Evolutionary conservation across 2,113 vertebrate genomes (phyloP).

Genomic region (Octodon degus): DNA sequence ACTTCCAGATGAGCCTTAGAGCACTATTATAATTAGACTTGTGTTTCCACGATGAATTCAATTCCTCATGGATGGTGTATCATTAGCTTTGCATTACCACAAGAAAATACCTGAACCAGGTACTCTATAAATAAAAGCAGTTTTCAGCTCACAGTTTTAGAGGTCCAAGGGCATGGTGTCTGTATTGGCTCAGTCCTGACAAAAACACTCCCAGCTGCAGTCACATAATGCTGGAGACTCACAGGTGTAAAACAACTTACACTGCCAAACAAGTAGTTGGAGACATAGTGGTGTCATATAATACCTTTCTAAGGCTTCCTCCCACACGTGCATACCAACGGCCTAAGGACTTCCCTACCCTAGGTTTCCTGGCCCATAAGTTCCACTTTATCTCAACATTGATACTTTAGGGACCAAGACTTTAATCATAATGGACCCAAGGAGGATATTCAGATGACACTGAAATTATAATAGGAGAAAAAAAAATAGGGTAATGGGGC

Average conservation of each 20-base stretch:
- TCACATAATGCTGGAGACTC: neutral
- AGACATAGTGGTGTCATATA: neutral
- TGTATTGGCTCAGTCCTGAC: neutral
- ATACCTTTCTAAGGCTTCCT: neutral
- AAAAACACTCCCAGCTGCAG: neutral
- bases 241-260: neutral
- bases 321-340: neutral
- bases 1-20: neutral
- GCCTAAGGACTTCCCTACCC: neutral
- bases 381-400: neutral
- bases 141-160: neutral
- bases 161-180: neutral
- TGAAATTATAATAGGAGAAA: neutral
- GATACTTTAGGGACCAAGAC: neutral
- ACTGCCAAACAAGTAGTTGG: neutral
- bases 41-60: slow-evolving; percentile 15
- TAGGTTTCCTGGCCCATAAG: neutral
- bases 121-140: neutral
- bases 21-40: slow-evolving; percentile 7
- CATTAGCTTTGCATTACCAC: neutral
- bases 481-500: no score
- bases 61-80: neutral
- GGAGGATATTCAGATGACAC: neutral
- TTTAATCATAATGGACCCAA: neutral
- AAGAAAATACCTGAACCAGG: neutral